These are phyloP conservation scores for Rhamnusium bicolor DNA, from an alignment of 2,888 invertebrate species.

Conservation along the genomic window DNA sequence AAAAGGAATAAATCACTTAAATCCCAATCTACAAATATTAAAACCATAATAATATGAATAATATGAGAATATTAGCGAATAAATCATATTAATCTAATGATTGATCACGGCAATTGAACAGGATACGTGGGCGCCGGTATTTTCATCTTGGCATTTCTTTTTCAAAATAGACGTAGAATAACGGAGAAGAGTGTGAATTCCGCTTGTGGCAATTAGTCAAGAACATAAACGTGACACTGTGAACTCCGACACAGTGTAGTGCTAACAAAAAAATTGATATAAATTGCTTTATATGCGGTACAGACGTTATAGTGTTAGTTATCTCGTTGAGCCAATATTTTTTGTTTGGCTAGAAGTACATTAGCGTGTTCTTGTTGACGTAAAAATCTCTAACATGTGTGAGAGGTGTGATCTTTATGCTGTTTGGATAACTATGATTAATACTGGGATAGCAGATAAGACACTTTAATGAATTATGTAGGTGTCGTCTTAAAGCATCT, in stretches of 20 bases:
- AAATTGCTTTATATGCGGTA: slow-evolving; percentile 66
- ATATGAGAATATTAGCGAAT: slow-evolving; percentile 14
- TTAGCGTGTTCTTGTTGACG: slow-evolving; percentile 65
- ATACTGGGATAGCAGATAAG: slow-evolving; percentile 56
- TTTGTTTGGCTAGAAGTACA: slow-evolving; percentile 66
- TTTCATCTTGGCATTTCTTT: slow-evolving; percentile 6
- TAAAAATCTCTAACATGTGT: slow-evolving; percentile 67
- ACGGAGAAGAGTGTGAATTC: slow-evolving; percentile 27
- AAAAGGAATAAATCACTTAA: slow-evolving; percentile 16
- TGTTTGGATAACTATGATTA: slow-evolving; percentile 68
- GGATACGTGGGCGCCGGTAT: slow-evolving; percentile 18
- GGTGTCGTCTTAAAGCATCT: slow-evolving; percentile 61
- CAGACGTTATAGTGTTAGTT: slow-evolving; percentile 66
- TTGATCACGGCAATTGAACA: slow-evolving; percentile 26
- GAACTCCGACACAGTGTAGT: slow-evolving; percentile 58
- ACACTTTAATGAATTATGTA: slow-evolving; percentile 66
- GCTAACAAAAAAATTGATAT: slow-evolving; percentile 53
- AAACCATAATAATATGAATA: slow-evolving; percentile 12
- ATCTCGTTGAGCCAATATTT: slow-evolving; percentile 65
- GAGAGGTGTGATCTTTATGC: slow-evolving; percentile 66
- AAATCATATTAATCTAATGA: slow-evolving; percentile 28
- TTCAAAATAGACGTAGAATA: slow-evolving; percentile 6
- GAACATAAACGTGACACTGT: slow-evolving; percentile 63
- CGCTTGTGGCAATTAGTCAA: slow-evolving; percentile 57
- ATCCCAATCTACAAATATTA: slow-evolving; percentile 14